Conservation (phyloP, 2,888 invertebrate genomes). For the Hypolimnas misippus region DNA sequence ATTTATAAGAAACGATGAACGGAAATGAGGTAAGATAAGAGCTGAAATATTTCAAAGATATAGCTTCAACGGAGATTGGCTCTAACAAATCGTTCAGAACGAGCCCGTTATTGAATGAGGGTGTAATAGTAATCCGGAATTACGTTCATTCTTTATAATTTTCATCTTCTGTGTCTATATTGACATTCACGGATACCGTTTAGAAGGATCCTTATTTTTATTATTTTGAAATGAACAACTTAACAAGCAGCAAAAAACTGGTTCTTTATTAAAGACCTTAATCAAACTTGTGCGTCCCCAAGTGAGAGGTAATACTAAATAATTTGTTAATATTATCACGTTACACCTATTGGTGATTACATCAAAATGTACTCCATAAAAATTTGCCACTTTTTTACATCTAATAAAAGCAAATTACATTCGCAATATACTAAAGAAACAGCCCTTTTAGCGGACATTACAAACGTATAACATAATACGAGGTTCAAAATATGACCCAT, state of each 20-base stretch:
- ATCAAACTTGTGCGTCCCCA: too few species aligned
- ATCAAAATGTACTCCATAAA: too few species aligned
- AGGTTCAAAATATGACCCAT: conserved; percentile 3
- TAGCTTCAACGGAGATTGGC: conserved; percentile 35
- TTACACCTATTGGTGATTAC: too few species aligned
- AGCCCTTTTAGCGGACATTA: background rate
- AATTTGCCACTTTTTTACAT: background rate
- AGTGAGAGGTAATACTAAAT: too few species aligned
- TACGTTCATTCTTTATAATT: conserved; percentile 11
- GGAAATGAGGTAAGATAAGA: conserved; percentile 38
- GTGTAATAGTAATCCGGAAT: conserved; percentile 27
- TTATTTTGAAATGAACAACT: too few species aligned
- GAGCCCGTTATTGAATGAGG: conserved; percentile 28
- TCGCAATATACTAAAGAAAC: background rate
- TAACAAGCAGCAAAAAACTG: background rate
- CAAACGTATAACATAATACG: background rate
- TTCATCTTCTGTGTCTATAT: background rate
- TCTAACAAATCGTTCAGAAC: conserved; percentile 39
- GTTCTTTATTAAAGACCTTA: background rate
- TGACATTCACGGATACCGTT: background rate
- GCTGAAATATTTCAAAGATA: conserved; percentile 39
- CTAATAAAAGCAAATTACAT: background rate
- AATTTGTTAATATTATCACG: too few species aligned
- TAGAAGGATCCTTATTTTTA: too few species aligned
- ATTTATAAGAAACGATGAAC: conserved; percentile 41